These are phyloP conservation scores for Microplitis manilae DNA, from an alignment of 2,888 invertebrate genomes.

Conservation along the genomic window DNA sequence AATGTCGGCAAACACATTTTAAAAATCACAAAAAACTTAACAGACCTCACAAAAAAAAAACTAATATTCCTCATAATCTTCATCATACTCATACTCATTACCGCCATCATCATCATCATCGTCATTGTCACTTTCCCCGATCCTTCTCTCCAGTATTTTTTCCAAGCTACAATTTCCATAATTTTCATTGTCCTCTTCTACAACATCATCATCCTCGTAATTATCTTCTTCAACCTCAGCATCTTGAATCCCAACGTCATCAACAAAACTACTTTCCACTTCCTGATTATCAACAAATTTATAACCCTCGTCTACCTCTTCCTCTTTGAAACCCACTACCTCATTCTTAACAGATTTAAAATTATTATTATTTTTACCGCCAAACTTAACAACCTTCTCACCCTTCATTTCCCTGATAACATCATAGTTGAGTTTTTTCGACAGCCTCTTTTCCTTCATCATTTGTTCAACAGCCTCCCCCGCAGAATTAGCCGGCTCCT, in stretches of 20 bases:
- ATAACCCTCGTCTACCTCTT: slow-evolving; percentile 56
- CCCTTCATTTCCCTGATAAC: slow-evolving; percentile 87
- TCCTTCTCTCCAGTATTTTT: slow-evolving; percentile 73
- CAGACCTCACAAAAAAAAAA: neutral
- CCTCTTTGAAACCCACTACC: slow-evolving; percentile 37
- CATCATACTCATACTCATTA: slow-evolving; percentile 77
- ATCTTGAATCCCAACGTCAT: too few relatives aligned
- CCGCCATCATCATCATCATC: slow-evolving; percentile 73
- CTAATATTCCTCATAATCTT: slow-evolving; percentile 77
- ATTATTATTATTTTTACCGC: neutral
- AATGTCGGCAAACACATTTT: too few relatives aligned
- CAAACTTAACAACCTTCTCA: neutral
- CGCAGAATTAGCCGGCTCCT: slow-evolving; percentile 76
- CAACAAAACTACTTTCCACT: too few relatives aligned
- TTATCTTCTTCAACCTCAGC: neutral
- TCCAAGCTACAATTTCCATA: slow-evolving; percentile 50
- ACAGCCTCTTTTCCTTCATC: slow-evolving; percentile 95
- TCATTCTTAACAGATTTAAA: neutral
- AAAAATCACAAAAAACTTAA: neutral
- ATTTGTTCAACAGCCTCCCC: slow-evolving; percentile 96
- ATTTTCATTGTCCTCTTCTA: slow-evolving; percentile 64
- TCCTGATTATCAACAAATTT: slow-evolving; percentile 33
- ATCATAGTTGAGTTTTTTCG: slow-evolving; percentile 98
- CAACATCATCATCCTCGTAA: slow-evolving; percentile 46
- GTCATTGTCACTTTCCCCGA: slow-evolving; percentile 54